Percentiles rank a stretch among this genome's conserved stretches.
Conservation (phyloP, 2,888 invertebrate species). For the Stomorhina lunata region DNA sequence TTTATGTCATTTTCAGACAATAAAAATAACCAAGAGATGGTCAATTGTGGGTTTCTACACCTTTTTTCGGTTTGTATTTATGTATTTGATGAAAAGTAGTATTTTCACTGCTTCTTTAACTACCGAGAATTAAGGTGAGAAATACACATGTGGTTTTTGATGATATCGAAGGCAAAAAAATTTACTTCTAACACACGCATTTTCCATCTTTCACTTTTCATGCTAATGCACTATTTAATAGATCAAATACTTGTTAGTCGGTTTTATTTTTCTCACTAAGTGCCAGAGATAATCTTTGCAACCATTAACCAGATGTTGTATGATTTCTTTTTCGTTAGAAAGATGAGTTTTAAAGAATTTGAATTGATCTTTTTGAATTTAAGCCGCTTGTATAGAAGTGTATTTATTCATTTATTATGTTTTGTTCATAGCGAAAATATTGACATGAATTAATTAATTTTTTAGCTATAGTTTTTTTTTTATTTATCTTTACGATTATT, state of each 20-base stretch:
- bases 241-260: not conserved
- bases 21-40: slow-evolving; percentile 52
- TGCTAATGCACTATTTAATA: slow-evolving; percentile 16
- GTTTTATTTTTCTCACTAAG: not conserved
- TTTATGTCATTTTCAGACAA: slow-evolving; percentile 55
- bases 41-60: slow-evolving; percentile 38
- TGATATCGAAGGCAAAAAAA: not conserved
- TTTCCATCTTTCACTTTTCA: not conserved
- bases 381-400: not conserved
- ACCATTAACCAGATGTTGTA: slow-evolving; percentile 29
- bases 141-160: slow-evolving; percentile 32
- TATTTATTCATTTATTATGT: slow-evolving; percentile 8
- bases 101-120: not conserved
- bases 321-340: not conserved
- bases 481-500: too few species aligned
- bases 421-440: not conserved
- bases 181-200: slow-evolving; percentile 20
- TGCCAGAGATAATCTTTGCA: not conserved
- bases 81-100: not conserved
- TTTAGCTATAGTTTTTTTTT: too few species aligned
- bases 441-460: slow-evolving; percentile 16
- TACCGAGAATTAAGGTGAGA: slow-evolving; percentile 23
- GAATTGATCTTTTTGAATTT: not conserved
- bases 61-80: not conserved
- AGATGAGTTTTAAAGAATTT: not conserved